Evolutionary conservation across 2,113 vertebrate genomes (phyloP), one percentile per base, ranked within the genome.

Genomic region (Meles meles): DNA sequence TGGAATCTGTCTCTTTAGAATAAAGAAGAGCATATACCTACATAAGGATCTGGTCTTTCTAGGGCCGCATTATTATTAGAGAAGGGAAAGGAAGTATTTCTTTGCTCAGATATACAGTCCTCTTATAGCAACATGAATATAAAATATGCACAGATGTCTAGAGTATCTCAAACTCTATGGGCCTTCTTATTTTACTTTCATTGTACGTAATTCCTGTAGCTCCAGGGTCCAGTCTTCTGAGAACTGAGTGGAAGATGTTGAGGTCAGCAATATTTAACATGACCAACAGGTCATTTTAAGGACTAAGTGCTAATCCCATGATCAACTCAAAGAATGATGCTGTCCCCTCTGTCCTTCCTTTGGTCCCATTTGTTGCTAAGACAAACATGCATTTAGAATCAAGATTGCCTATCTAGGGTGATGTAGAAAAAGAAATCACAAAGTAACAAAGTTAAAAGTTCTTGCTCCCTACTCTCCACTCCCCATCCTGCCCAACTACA

Each of bases 401-500:
- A 77, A 37, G 42, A 77, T 57, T 39, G 39, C 25, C 25, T 59
- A 18, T 18, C 34, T 47, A 67, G 83, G 61, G 65, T 29, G 39
- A 79, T 74, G 25, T 69, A 29, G n/a, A 95, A 82, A 96, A 96
- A 92, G 21, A 97, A 93, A 86, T 52, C n/a, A 37, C n/a, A 57
- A 71, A 95, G 3, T 91, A 76, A 96, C 34, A 74, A 83, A 90
- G 29, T 85, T 31, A 72, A 88, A 87, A 91, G 9, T 37, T 93
- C 11, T 76, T 83, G 18, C 29, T 82, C 29, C 21, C 18, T 72
- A 6, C 55, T 77, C 31, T 82, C 59, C 31, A 65, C 8, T 88
- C 31, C 49, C 42, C 21, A 69, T 29, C 96, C 95, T 96, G 69
- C 87, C 96, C 96, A 97, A 96, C 97, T 97, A 96, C 90, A 98